These are phyloP conservation scores for Parus major DNA, from an alignment of 2,113 vertebrate genomes.

Conservation along the genomic window DNA sequence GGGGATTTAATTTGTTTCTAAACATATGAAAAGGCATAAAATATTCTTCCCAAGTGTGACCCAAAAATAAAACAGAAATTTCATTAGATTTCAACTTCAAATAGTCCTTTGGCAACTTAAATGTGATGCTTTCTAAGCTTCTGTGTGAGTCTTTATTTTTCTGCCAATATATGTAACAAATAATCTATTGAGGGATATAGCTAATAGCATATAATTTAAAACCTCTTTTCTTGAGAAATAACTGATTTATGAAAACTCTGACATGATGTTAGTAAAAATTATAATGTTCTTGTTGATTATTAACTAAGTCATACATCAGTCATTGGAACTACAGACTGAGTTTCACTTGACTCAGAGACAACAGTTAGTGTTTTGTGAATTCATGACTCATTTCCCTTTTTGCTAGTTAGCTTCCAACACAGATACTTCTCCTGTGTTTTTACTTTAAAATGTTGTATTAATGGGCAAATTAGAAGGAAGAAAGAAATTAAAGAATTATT, in stretches of 20 bases:
- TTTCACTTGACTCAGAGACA: neutral
- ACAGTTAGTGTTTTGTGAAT: neutral
- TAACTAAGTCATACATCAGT: neutral
- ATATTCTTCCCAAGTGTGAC: neutral
- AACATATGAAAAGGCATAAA: neutral
- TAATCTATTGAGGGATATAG: too few species aligned
- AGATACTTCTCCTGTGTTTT: neutral
- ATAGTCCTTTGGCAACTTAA: neutral
- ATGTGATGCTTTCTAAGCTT: neutral
- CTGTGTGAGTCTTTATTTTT: neutral
- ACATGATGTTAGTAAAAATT: neutral
- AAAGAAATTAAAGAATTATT: neutral
- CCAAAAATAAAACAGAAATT: neutral
- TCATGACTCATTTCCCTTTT: neutral
- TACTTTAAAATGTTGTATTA: neutral
- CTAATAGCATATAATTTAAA: neutral
- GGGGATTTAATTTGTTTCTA: neutral
- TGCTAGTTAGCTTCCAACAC: neutral
- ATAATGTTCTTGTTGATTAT: neutral
- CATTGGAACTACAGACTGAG: neutral
- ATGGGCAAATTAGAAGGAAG: neutral
- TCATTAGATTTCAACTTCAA: neutral
- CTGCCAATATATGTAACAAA: neutral
- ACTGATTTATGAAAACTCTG: neutral
- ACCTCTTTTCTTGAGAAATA: neutral